Base-by-base conservation (phyloP, 2,888 invertebrate species). In the Seira musarum region DNA sequence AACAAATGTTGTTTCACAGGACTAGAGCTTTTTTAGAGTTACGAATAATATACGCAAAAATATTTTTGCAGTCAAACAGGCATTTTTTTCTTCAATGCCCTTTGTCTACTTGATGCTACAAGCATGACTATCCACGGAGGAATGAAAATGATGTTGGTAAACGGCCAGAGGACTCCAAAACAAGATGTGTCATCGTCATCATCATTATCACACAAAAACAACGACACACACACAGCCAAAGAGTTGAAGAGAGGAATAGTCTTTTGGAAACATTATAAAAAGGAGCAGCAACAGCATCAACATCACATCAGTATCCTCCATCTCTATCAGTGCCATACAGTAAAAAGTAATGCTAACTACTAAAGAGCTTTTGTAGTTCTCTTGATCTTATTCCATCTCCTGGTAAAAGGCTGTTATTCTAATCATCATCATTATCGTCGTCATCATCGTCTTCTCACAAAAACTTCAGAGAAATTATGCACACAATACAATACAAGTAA, bases 131-230 rank as follows among this genome's bases (percentile, higher is more conserved):
- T 77, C 57, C 70, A 65, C 21, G 35, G 57, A 70, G 70, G 76
- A 77, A 77, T 77, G 76, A 77, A 76, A 77, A 77, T 77, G 25
- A 30, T 76, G 65, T 70, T 77, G 76, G 76, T 77, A 77, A 77
- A 40, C 69, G 64, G 76, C 76, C 76, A 77, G 76, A 70, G 69
- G 70, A 64, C 57, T 77, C 68, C 64, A 77, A 70, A 77, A 77
- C 76, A 77, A 64, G 76, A 77, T 77, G 76, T 70, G 76, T 77
- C 76, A 77, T 70, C 69, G 64, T 69, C 63, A 75, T 69, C 69
- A 63, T 46, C 67, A 68, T 65, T 30, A 77, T 25, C 63, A 24
- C 13, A 40, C 6, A n/a, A 40, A 40, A 40, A 40, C 40, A 40
- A 40, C 40, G 40, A 40, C 6, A 40, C 6, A 8, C 6, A 13